These are phyloP conservation scores for Kradibia gibbosae DNA, from an alignment of 1,140 invertebrate species.

Conservation along the genomic window DNA sequence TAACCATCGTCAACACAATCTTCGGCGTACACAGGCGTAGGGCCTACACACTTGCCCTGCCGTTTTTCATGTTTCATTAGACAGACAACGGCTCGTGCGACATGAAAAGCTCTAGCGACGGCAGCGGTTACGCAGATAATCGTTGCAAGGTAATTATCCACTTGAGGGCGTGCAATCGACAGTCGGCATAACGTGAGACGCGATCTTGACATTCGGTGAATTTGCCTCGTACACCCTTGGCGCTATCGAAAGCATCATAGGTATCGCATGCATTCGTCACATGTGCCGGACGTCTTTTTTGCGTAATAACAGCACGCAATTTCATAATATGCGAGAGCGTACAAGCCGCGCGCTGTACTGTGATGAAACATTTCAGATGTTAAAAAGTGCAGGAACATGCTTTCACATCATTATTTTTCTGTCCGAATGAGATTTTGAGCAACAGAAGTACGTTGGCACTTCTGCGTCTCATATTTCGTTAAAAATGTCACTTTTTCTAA, in stretches of 20 bases:
- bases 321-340: neutral
- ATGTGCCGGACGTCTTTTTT: neutral
- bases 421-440: neutral
- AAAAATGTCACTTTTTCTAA: neutral
- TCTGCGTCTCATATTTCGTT: neutral
- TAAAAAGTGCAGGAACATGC: neutral
- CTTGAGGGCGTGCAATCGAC: conserved; percentile 57
- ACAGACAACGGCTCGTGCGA: conserved; percentile 50
- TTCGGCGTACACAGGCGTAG: neutral
- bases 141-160: conserved; percentile 60
- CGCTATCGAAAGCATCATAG: conserved; percentile 18
- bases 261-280: neutral
- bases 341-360: no score
- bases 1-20: neutral
- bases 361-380: neutral
- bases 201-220: conserved; percentile 62
- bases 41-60: conserved; percentile 26
- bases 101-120: conserved; percentile 52
- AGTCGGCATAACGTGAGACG: conserved; percentile 25
- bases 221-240: conserved; percentile 7
- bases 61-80: conserved; percentile 40
- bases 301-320: neutral
- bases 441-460: neutral
- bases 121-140: conserved; percentile 54
- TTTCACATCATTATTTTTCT: neutral